Base-by-base conservation (phyloP, 2,797 vertebrate genomes). In the Lutjanus argentimaculatus region DNA sequence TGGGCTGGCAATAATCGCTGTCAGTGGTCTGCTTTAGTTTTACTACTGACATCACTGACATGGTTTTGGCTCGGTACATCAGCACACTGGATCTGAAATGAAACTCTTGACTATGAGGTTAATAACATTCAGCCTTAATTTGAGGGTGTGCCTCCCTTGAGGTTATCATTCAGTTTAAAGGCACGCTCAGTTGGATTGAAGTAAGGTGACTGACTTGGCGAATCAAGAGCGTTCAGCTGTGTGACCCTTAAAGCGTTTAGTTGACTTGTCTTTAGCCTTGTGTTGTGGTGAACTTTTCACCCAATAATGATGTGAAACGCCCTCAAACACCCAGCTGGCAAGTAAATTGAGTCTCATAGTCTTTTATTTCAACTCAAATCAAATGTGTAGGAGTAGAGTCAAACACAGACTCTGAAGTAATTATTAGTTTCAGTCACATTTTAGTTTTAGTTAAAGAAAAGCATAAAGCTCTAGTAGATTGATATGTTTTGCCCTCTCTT, bases 51-150 rank as follows among this genome's bases (percentile, higher is more conserved):
- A 61, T 67, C 78, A 69, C 0, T 68, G 66, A 83, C 71, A 72
- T 59, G 49, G 36, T 55, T 61, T 61, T 72, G 76, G 73, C 69
- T 79, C 45, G 14, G 16, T 13, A 55, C 51, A 9, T 17, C 22
- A 25, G 52, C 43, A 21, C 21, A 12, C 52, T 40, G 67, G 63
- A 61, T 69, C 58, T 77, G 51, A 83, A 76, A 64, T 66, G 74
- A 80, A 91, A 85, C 67, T 65, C 80, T 57, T 57, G 63, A 68
- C 72, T 70, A 7, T 55, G 49, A 77, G 43, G 75, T 57, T 56
- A 11, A 67, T 72, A 58, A 21, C 46, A 13, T 66, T 78, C 67
- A 80, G 58, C 66, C 80, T 68, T 82, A 67, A 84, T 89, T 84
- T 61, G 56, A 84, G 72, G 79, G 77, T 65, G 77, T 62, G 45